Percentiles rank a stretch among this genome's conserved stretches.
Evolutionary conservation across 2,797 vertebrate species (phyloP).

Genomic region (Ctenopoma kingsleyae): DNA sequence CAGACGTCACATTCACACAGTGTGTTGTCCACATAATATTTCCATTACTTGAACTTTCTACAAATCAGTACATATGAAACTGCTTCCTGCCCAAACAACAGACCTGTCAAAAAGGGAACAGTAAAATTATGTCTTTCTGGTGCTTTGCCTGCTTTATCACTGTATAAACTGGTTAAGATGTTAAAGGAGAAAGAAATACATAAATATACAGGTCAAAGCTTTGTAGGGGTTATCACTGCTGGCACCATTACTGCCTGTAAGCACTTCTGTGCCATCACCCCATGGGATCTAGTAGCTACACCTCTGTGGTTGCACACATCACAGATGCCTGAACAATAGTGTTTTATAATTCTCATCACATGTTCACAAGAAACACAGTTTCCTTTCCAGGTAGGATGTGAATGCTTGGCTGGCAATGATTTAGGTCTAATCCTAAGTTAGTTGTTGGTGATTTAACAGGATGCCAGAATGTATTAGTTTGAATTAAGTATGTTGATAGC

Average conservation of each 20-base stretch:
- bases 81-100: not conserved
- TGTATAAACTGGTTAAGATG: not conserved
- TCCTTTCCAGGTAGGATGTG: not conserved
- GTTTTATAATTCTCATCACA: not conserved
- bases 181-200: not conserved
- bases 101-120: not conserved
- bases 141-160: not conserved
- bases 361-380: not conserved
- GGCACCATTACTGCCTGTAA: conserved; percentile 3
- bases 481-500: not conserved
- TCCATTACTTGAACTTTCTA: not conserved
- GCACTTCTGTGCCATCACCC: not conserved
- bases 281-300: not conserved
- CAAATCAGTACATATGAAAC: not conserved
- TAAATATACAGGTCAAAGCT: conserved; percentile 9
- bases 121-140: not conserved
- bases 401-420: not conserved
- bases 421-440: not conserved
- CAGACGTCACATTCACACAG: conserved; percentile 1
- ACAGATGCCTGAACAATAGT: not conserved
- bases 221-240: not conserved
- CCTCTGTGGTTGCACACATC: not conserved
- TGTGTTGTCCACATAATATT: too few relatives aligned
- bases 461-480: not conserved
- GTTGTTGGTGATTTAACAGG: not conserved